These are phyloP conservation scores for Plagiodera versicolora DNA, from an alignment of 2,888 invertebrate genomes.

Conservation along the genomic window DNA sequence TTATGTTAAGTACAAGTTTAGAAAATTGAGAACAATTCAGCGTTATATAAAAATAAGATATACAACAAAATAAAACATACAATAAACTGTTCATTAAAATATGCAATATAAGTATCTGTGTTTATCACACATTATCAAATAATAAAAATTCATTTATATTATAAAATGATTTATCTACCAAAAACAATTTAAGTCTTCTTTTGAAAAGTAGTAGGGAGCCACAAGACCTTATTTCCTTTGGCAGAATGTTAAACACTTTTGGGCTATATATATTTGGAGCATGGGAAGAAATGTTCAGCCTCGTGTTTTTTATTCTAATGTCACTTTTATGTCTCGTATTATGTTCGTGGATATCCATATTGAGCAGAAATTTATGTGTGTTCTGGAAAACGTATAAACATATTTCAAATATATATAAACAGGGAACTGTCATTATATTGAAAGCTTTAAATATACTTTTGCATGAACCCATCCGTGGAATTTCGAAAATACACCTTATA, in stretches of 20 bases:
- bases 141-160: too few species aligned
- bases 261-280: background rate
- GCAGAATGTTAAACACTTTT: background rate
- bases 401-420: background rate
- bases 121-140: too few species aligned
- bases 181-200: background rate
- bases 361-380: too few species aligned
- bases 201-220: background rate
- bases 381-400: conserved; percentile 1
- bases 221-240: background rate
- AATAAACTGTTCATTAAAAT: too few species aligned
- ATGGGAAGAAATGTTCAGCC: background rate
- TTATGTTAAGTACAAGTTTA: background rate
- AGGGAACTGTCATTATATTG: too few species aligned
- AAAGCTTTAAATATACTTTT: too few species aligned
- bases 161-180: too few species aligned
- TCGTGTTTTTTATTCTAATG: background rate
- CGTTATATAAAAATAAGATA: too few species aligned
- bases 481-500: background rate
- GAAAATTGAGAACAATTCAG: too few species aligned
- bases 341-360: too few species aligned
- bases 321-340: conserved; percentile 1
- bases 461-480: background rate
- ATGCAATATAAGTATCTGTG: too few species aligned
- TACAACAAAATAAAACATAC: too few species aligned